phyloP scores from a whole-genome alignment of 2,113 vertebrate species.

The Sitta europaea region DNA sequence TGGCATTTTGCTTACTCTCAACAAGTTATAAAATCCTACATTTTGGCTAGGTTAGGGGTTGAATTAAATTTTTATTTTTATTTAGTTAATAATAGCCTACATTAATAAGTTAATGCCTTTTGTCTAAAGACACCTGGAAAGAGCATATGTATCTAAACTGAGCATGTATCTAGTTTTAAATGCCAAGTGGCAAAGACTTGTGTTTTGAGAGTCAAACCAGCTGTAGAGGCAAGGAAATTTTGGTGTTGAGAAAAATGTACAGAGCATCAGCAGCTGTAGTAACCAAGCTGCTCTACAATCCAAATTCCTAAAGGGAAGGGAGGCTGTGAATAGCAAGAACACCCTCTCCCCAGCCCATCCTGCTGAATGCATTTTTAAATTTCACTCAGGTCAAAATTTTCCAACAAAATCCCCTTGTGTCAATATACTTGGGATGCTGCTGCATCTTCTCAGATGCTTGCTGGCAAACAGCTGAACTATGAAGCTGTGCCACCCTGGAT shows the following conservation, averaged over 20 bases:
- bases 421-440: neutral
- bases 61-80: neutral
- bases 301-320: neutral
- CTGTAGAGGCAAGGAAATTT: neutral
- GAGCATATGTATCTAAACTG: neutral
- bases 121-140: neutral
- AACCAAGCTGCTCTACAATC: neutral
- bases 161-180: neutral
- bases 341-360: neutral
- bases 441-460: neutral
- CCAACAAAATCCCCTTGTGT: neutral
- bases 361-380: neutral
- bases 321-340: neutral
- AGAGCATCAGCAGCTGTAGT: neutral
- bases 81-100: neutral
- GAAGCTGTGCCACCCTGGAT: neutral
- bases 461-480: neutral
- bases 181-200: neutral
- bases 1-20: neutral
- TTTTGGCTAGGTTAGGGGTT: neutral
- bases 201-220: neutral
- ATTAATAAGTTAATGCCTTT: neutral
- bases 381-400: neutral
- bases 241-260: neutral
- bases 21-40: neutral